phyloP scores from a whole-genome alignment of 2,797 vertebrate genomes.

The Syngnathus acus region DNA sequence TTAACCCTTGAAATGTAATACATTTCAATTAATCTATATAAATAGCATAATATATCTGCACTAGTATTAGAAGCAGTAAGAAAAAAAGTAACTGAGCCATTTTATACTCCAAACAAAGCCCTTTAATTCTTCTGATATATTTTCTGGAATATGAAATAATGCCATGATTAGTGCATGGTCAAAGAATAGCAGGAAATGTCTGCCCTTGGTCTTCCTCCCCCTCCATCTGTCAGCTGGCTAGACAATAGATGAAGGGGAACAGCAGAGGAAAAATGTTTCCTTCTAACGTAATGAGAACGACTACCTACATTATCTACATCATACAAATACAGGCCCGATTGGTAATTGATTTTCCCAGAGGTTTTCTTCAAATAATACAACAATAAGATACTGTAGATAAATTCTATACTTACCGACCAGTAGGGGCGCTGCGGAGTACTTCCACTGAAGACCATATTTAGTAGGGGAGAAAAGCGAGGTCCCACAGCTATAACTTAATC shows the following conservation, averaged over 20 bases:
- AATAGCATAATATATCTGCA: neutral
- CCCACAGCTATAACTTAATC: neutral
- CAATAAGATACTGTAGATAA: neutral
- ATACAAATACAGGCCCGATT: neutral
- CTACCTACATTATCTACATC: neutral
- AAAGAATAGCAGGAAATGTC: slow-evolving; percentile 35
- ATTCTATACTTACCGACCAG: slow-evolving; percentile 5
- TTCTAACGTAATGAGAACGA: slow-evolving; percentile 10
- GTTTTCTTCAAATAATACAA: slow-evolving; percentile 2
- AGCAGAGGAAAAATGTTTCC: slow-evolving; percentile 9
- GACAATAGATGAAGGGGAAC: slow-evolving; percentile 21
- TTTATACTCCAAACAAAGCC: neutral
- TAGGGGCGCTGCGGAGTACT: slow-evolving; percentile 18
- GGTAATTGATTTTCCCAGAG: slow-evolving; percentile 1
- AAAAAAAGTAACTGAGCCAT: neutral
- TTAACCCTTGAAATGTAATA: neutral
- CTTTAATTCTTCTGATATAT: neutral
- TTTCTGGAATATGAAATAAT: slow-evolving; percentile 12
- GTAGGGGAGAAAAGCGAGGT: neutral
- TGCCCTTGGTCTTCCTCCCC: slow-evolving; percentile 20
- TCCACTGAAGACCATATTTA: slow-evolving; percentile 7
- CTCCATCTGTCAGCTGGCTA: slow-evolving; percentile 48
- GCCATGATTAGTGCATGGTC: slow-evolving; percentile 5
- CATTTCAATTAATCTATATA: neutral
- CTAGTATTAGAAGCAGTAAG: neutral